phyloP scores from a whole-genome alignment of 2,888 invertebrate species.

The Sarcophaga subvicina region DNA sequence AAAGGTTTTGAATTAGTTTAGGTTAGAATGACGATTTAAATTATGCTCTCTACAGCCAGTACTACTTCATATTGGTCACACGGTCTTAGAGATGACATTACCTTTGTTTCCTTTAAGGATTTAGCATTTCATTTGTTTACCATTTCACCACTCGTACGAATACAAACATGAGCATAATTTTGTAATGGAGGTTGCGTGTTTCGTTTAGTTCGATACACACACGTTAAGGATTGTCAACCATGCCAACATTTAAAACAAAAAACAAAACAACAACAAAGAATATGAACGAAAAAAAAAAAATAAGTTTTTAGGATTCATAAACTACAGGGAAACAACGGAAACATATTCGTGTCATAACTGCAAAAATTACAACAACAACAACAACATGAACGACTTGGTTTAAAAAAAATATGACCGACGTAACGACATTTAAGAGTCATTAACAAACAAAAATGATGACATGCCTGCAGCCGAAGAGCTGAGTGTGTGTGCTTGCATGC shows the following conservation, averaged over 20 bases:
- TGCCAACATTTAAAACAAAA: conserved; percentile 62
- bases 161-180: conserved; percentile 54
- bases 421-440: conserved; percentile 50
- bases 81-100: conserved; percentile 15
- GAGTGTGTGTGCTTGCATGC: conserved; percentile 24
- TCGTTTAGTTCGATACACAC: neutral
- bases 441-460: conserved; percentile 58
- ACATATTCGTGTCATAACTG: conserved; percentile 67
- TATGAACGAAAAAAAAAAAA: neutral
- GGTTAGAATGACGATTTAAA: too few species aligned
- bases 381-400: conserved; percentile 3
- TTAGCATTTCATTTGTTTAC: conserved; percentile 22
- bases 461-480: conserved; percentile 26
- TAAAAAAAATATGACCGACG: conserved; percentile 26
- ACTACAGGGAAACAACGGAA: conserved; percentile 45
- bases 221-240: conserved; percentile 71
- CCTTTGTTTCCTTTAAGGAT: neutral
- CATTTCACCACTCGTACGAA: conserved; percentile 20
- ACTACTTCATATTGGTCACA: neutral
- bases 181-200: conserved; percentile 69
- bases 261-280: conserved; percentile 16
- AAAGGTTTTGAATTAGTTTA: too few species aligned
- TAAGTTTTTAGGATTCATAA: conserved; percentile 46
- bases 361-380: conserved; percentile 30
- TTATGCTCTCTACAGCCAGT: neutral